Percentiles rank a stretch among this genome's conserved stretches.
phyloP scores from a whole-genome alignment of 2,888 invertebrate genomes.

The Lepidochitona cinerea region DNA sequence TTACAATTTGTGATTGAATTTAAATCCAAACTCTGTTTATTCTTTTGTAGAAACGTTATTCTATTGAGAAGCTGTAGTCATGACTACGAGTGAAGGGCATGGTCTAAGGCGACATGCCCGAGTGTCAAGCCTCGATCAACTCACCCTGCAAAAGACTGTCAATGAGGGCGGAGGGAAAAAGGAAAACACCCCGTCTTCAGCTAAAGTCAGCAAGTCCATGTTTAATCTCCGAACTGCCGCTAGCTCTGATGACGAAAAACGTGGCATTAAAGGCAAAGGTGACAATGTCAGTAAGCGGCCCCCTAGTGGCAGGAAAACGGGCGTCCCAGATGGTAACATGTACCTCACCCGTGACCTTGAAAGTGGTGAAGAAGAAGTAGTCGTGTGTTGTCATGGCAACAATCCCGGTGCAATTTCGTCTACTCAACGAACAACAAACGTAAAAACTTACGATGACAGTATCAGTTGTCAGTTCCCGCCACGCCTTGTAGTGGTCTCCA shows the following conservation, averaged over 20 bases:
- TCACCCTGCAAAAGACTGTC: neutral
- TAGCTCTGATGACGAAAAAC: neutral
- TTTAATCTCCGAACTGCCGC: neutral
- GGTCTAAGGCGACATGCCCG: neutral
- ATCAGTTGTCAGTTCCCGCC: neutral
- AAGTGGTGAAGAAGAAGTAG: neutral
- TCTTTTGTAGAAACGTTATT: too few species aligned
- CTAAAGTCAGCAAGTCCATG: conserved; percentile 1
- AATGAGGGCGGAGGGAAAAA: neutral
- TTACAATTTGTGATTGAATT: too few species aligned
- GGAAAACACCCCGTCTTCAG: neutral
- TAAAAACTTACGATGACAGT: neutral
- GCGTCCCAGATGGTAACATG: neutral
- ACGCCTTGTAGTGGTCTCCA: conserved; percentile 69
- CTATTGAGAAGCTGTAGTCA: too few species aligned
- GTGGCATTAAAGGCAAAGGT: neutral
- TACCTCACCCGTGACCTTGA: conserved; percentile 5
- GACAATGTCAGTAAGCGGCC: neutral
- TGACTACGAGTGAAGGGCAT: neutral
- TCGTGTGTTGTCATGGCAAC: neutral
- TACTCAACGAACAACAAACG: neutral
- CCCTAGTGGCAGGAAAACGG: neutral
- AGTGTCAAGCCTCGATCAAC: neutral
- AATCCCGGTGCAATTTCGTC: neutral
- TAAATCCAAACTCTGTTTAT: too few species aligned